These are phyloP conservation scores for Sphecodes monilicornis DNA, from an alignment of 2,888 invertebrate genomes.

Conservation along the genomic window DNA sequence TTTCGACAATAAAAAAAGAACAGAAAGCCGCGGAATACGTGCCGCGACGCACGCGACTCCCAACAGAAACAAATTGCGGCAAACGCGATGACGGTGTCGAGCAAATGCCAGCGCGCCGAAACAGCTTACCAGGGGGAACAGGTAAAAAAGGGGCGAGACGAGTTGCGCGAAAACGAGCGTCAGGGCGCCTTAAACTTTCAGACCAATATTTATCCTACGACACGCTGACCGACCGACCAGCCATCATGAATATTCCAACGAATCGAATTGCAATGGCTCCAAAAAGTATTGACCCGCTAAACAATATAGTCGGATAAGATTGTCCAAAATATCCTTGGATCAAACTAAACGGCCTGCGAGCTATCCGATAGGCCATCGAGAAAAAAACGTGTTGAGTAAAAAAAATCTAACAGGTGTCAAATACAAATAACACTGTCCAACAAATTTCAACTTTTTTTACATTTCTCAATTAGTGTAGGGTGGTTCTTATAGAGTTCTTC, in stretches of 20 bases:
- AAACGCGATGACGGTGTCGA: slow-evolving; percentile 27
- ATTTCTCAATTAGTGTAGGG: no score
- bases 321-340: no score
- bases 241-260: background rate
- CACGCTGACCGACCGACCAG: background rate
- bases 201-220: background rate
- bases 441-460: no score
- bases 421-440: no score
- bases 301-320: no score
- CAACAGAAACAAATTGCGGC: slow-evolving; percentile 58
- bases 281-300: no score
- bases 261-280: background rate
- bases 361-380: no score
- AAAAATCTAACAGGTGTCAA: no score
- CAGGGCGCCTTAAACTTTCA: background rate
- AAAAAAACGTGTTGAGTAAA: no score
- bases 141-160: background rate
- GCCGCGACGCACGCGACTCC: slow-evolving; percentile 41
- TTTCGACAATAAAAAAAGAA: slow-evolving; percentile 55
- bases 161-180: background rate
- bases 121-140: background rate
- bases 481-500: no score
- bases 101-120: background rate
- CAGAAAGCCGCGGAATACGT: background rate
- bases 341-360: no score